phyloP scores from a whole-genome alignment of 2,888 invertebrate species.

The Serripes groenlandicus region DNA sequence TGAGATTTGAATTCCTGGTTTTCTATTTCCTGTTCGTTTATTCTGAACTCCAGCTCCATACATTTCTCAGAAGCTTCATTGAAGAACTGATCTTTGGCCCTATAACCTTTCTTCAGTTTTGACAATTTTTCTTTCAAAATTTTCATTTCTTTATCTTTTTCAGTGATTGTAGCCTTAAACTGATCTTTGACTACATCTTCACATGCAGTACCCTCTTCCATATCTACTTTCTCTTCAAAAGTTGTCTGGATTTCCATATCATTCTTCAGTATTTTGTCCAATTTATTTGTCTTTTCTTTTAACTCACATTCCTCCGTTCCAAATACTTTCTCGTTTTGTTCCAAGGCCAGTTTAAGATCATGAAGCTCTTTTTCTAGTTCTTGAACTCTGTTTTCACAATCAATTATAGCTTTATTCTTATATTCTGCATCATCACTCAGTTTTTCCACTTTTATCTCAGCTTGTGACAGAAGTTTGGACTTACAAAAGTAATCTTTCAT shows the following conservation, averaged over 20 bases:
- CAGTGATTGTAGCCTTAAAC: slow-evolving; percentile 9
- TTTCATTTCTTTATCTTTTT: slow-evolving; percentile 51
- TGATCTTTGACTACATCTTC: not conserved
- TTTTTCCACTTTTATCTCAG: slow-evolving; percentile 39
- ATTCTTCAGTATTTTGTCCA: slow-evolving; percentile 51
- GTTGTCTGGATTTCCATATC: slow-evolving; percentile 70
- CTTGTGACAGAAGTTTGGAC: slow-evolving; percentile 34
- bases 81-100: slow-evolving; percentile 48
- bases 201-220: slow-evolving; percentile 35
- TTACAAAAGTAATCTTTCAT: slow-evolving; percentile 56
- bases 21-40: slow-evolving; percentile 56
- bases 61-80: slow-evolving; percentile 48
- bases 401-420: slow-evolving; percentile 34
- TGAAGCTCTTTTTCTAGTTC: slow-evolving; percentile 45
- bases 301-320: slow-evolving; percentile 88
- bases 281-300: slow-evolving; percentile 81
- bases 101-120: slow-evolving; percentile 46
- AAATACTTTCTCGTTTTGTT: slow-evolving; percentile 38
- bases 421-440: slow-evolving; percentile 54
- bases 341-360: slow-evolving; percentile 39
- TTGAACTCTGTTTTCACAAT: slow-evolving; percentile 45
- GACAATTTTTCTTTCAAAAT: slow-evolving; percentile 37
- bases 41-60: slow-evolving; percentile 45
- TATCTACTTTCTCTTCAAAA: slow-evolving; percentile 65
- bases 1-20: slow-evolving; percentile 44